These are phyloP conservation scores for Caenorhabditis sp. DNA, from an alignment of 2,888 invertebrate genomes.

Conservation along the genomic window DNA sequence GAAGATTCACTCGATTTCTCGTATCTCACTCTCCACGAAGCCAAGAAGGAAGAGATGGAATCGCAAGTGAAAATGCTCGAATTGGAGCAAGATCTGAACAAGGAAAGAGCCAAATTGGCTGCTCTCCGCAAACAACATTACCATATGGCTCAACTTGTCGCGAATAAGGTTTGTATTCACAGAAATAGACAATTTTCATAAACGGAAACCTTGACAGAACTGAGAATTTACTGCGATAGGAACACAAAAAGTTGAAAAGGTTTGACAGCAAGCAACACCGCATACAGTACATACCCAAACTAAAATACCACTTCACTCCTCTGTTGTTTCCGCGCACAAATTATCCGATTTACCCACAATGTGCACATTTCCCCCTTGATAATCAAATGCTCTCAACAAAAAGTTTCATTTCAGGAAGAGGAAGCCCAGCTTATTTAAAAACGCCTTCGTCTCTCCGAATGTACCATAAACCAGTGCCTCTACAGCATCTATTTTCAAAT, in stretches of 20 bases:
- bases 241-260: background rate
- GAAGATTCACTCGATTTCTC: constrained; percentile 93
- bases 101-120: constrained; percentile 91
- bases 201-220: background rate
- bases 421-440: background rate
- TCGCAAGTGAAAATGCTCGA: constrained; percentile 94
- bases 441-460: background rate
- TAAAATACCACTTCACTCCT: background rate
- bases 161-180: constrained; percentile 50
- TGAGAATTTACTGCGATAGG: background rate
- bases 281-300: background rate
- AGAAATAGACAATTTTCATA: background rate
- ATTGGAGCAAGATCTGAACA: constrained; percentile 92
- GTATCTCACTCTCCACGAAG: constrained; percentile 93
- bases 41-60: constrained; percentile 97
- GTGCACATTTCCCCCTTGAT: background rate
- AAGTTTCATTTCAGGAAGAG: constrained; percentile 1
- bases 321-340: background rate
- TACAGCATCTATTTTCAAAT: background rate
- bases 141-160: constrained; percentile 85
- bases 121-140: constrained; percentile 95
- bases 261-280: background rate
- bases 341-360: background rate
- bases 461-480: background rate
- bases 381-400: too few species aligned